Evolutionary conservation across 2,888 invertebrate genomes (phyloP), one percentile per base, ranked within the genome.

Genomic region (Drosophila mercatorum): DNA sequence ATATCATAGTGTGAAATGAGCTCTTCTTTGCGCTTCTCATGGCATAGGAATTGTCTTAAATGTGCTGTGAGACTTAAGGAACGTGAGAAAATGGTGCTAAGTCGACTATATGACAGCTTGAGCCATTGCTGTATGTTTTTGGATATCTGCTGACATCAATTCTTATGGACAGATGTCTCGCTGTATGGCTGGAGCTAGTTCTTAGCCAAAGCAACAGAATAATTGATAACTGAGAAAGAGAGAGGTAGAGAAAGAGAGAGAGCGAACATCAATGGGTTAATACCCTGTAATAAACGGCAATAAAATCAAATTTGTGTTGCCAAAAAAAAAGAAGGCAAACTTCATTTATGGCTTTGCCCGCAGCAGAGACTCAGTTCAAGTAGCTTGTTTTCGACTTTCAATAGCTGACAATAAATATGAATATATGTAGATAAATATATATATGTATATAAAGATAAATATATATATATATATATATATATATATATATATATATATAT

Each of bases 271-370:
- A 49, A 34, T 34, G 22, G 53, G 38, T 53, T 53, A 40, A 53
- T 38, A 40, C 40, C 38, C 40, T n/a, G 40, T 26, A 53, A 53
- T 40, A 53, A n/a, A 40, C 5, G 40, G 10, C 26, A 53, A 40
- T 53, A 26, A 40, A 40, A 40, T 8, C 40, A 53, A 38, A 53
- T 53, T 40, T 38, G 53, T n/a, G 8, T 17, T 14, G 53, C 3
- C 0, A 6, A 41, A 55, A 4, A 41, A 11, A 7, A 31, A 31
- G 17, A 17, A 17, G 17, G 5, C 7, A 46, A 75, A 82, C 76
- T 79, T 68, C 68, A 77, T 82, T 77, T 83, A 86, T 86, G 77
- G 80, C 72, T 80, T 75, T 71, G 63, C 59, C 49, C 14, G 7
- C n/a, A 31, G 31, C n/a, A 31, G 31, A n/a, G n/a, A 49, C 65